These are phyloP conservation scores for Aspidoscelis tigris DNA, from an alignment of 2,113 vertebrate species.

Conservation along the genomic window DNA sequence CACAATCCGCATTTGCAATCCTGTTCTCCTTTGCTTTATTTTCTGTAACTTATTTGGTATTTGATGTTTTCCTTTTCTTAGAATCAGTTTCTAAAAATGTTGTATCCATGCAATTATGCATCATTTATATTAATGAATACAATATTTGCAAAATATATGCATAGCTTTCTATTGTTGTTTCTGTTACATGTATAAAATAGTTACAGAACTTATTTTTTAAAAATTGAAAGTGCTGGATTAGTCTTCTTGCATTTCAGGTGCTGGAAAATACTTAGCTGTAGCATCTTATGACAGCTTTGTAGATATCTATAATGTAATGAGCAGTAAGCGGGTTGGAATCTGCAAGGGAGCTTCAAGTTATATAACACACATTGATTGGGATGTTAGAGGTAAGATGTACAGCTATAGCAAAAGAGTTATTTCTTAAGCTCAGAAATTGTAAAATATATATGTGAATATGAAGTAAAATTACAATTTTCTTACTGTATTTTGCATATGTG, in stretches of 20 bases:
- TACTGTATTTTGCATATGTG: no score
- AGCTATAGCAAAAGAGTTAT: not conserved
- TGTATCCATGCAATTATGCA: not conserved
- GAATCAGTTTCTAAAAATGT: not conserved
- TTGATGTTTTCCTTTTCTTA: not conserved
- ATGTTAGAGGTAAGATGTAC: slow-evolving; percentile 85
- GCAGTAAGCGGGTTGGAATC: slow-evolving; percentile 94
- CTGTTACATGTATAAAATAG: no score
- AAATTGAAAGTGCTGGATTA: not conserved
- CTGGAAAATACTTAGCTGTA: slow-evolving; percentile 95
- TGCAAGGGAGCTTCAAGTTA: slow-evolving; percentile 95
- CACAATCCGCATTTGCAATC: not conserved
- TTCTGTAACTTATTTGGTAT: not conserved
- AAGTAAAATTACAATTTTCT: not conserved
- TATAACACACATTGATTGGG: slow-evolving; percentile 97
- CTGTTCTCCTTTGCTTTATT: not conserved
- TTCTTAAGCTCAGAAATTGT: slow-evolving; percentile 3
- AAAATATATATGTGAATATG: not conserved
- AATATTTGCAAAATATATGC: no score
- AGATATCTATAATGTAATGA: slow-evolving; percentile 97
- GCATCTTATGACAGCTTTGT: slow-evolving; percentile 95
- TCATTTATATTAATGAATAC: not conserved
- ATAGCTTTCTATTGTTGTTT: no score
- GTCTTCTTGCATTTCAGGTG: slow-evolving; percentile 76
- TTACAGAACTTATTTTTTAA: no score